Conservation (phyloP, 2,797 vertebrate genomes). For the Tinamus major region DNA sequence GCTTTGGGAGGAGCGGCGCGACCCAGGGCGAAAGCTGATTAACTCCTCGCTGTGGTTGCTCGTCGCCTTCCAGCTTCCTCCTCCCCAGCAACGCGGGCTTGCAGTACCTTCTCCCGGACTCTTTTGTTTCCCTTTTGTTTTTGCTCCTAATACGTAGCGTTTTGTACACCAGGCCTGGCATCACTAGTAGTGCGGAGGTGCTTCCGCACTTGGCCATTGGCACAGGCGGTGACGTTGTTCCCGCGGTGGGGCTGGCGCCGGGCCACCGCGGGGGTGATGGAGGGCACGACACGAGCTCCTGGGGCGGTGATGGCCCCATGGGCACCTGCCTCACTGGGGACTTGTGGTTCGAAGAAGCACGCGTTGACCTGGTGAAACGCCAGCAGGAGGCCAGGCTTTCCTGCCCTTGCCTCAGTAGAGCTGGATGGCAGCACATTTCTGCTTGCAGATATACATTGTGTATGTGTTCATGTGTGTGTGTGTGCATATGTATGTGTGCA, state of each 20-base stretch:
- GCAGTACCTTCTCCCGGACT: neutral
- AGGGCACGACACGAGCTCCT: conserved; percentile 65
- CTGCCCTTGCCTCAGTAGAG: neutral
- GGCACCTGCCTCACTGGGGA: neutral
- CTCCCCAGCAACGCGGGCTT: neutral
- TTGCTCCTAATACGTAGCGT: rapidly evolving
- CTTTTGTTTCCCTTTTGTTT: neutral
- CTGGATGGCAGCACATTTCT: neutral
- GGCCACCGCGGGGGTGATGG: conserved; percentile 37
- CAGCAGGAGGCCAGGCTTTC: neutral
- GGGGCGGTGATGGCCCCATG: neutral
- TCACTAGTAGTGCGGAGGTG: neutral
- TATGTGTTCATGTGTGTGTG: neutral
- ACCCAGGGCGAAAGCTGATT: neutral
- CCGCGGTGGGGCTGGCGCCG: conserved; percentile 32
- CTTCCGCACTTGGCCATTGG: neutral
- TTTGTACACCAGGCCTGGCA: neutral
- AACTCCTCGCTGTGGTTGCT: neutral
- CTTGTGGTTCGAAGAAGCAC: neutral
- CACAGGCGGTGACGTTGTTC: conserved; percentile 47
- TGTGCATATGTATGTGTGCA: rapidly evolving
- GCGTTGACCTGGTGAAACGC: neutral
- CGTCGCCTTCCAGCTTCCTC: conserved; percentile 17
- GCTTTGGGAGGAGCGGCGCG: neutral
- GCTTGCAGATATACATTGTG: neutral